A percentile compares a stretch with the other conserved stretches of the same genome.
phyloP scores from a whole-genome alignment of 2,797 vertebrate species.

The Dermochelys coriacea region DNA sequence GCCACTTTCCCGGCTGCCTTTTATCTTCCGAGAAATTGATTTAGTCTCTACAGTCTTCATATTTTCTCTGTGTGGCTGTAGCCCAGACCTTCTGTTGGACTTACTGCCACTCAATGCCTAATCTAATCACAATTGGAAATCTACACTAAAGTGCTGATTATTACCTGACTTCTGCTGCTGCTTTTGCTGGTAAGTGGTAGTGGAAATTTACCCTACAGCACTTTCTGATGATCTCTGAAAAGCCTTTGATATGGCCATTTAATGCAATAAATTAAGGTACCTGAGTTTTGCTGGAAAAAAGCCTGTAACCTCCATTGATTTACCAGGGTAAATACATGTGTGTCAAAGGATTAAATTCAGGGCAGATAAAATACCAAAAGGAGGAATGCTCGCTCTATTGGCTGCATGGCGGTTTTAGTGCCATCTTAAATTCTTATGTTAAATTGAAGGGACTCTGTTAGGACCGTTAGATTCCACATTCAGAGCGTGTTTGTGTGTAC shows the following conservation, averaged over 20 bases:
- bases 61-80: background rate
- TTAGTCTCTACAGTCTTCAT: background rate
- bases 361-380: background rate
- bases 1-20: constrained; percentile 2
- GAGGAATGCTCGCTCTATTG: background rate
- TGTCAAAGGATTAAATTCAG: background rate
- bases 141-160: background rate
- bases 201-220: constrained; percentile 43
- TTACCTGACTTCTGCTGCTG: background rate
- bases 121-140: background rate
- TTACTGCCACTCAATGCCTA: background rate
- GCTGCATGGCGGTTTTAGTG: background rate
- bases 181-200: constrained; percentile 6
- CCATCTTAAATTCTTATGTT: background rate
- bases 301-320: constrained; percentile 15
- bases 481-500: background rate
- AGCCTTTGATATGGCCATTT: constrained; percentile 48
- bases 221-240: constrained; percentile 30
- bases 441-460: background rate
- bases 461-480: background rate
- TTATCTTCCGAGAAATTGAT: background rate
- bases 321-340: constrained; percentile 10
- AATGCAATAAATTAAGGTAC: constrained; percentile 64
- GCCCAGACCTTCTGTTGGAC: background rate
- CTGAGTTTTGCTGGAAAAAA: constrained; percentile 19